Evolutionary conservation across 2,888 invertebrate species (phyloP), one percentile per base, ranked within the genome.

Genomic region (Zaprionus lineosus): DNA sequence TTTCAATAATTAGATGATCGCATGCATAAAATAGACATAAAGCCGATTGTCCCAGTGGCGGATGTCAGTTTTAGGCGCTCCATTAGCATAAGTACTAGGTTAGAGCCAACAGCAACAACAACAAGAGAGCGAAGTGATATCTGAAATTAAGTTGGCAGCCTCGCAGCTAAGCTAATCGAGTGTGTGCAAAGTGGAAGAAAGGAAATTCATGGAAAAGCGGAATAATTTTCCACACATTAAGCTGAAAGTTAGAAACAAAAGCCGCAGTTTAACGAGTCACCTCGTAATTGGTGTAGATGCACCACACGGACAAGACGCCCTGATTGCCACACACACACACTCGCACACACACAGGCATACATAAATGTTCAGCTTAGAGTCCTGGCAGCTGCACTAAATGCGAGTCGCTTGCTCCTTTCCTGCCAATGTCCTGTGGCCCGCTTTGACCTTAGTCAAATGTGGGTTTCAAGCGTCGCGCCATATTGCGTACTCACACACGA

Each of bases 11-110:
- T 57, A 59, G 56, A 16, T 52, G 56, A 62, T 48, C 65, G 34
- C 66, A 73, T 61, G 70, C 67, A 78, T 74, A 85, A 85, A 79
- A 76, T 63, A 59, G 39, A 34, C 43, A 84, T 83, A 81, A 82
- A 76, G 46, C 11, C 53, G 37, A 41, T 51, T 72, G 59, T 56
- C 56, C 60, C 43, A 61, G 50, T 51, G 21, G 28, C 53, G 28
- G 39, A 43, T 44, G 51, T 39, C 50, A 29, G 36, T 40, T 44
- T 55, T 39, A 51, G 37, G 51, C 39, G 33, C 24, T 34, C 50
- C 33, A 39, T 33, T 52, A n/a, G n/a, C 31, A 12, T 11, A 5
- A 9, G 14, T 5, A 5, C 26, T 2, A n/a, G 14, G 2, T 14
- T 8, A 11, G n/a, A 29, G 11, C 18, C n/a, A 15, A 18, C 7